Evolutionary conservation across 2,888 invertebrate genomes (phyloP).

Genomic region (Scaptomyza tumidula): DNA sequence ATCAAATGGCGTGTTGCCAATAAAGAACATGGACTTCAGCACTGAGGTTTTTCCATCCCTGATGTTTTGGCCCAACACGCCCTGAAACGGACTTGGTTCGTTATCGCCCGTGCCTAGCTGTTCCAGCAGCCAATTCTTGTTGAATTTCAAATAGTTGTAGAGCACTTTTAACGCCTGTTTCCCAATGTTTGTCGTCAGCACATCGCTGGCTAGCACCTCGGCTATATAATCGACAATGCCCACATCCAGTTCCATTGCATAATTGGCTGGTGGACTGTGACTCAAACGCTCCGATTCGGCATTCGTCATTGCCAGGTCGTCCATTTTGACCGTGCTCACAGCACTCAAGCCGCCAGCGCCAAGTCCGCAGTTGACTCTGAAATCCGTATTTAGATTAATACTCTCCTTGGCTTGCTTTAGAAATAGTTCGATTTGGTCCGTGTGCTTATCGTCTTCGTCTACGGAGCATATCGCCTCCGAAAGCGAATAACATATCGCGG

Average conservation of each 20-base stretch:
- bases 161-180: slow-evolving; percentile 85
- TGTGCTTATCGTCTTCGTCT: slow-evolving; percentile 92
- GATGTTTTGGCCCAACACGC: slow-evolving; percentile 83
- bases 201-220: slow-evolving; percentile 87
- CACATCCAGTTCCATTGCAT: slow-evolving; percentile 84
- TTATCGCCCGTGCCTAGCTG: slow-evolving; percentile 85
- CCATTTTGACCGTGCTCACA: slow-evolving; percentile 83
- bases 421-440: slow-evolving; percentile 89
- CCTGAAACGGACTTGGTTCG: slow-evolving; percentile 80
- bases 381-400: slow-evolving; percentile 84
- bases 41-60: slow-evolving; percentile 85
- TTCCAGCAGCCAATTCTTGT: slow-evolving; percentile 89
- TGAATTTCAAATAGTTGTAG: slow-evolving; percentile 89
- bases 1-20: slow-evolving; percentile 90
- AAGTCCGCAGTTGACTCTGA: slow-evolving; percentile 45
- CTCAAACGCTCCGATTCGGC: slow-evolving; percentile 79
- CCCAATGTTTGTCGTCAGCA: slow-evolving; percentile 87
- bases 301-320: slow-evolving; percentile 74
- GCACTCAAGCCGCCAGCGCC: slow-evolving; percentile 77
- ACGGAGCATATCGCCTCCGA: slow-evolving; percentile 92
- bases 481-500: slow-evolving; percentile 88
- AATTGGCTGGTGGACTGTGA: slow-evolving; percentile 81
- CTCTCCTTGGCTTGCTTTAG: slow-evolving; percentile 86
- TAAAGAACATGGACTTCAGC: slow-evolving; percentile 92
- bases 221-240: slow-evolving; percentile 85